Conservation (phyloP, 2,113 vertebrate species). For the Alosa alosa region DNA sequence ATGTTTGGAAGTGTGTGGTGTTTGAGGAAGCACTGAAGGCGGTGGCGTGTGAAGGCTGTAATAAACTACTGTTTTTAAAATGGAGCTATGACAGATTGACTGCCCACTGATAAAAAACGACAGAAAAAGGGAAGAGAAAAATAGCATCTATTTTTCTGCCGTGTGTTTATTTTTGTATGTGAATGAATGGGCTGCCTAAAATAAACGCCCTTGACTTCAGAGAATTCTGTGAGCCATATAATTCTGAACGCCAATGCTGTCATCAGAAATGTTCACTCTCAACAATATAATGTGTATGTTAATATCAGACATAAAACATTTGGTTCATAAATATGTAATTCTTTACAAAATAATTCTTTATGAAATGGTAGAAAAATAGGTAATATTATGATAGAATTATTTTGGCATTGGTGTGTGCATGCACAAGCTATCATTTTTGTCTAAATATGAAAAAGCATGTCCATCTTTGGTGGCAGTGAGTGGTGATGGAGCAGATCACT, state of each 20-base stretch:
- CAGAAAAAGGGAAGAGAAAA: background rate
- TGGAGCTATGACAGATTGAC: background rate
- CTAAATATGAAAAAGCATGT: background rate
- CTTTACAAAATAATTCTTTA: background rate
- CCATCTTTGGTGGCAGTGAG: background rate
- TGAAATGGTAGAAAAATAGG: background rate
- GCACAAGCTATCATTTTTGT: background rate
- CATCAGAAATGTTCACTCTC: background rate
- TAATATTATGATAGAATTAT: background rate
- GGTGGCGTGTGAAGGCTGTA: slow-evolving; percentile 2
- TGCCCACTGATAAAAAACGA: background rate
- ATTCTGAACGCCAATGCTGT: background rate
- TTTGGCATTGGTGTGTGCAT: background rate
- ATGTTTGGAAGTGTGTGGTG: background rate
- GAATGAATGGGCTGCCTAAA: background rate
- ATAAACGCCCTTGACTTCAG: background rate
- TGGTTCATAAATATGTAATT: background rate
- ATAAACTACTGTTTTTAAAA: background rate
- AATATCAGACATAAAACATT: background rate
- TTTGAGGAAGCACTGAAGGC: background rate
- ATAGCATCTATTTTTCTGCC: background rate
- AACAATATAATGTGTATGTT: background rate
- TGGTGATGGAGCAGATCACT: too few species aligned
- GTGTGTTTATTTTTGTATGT: background rate
- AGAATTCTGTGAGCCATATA: background rate